Base-by-base conservation (phyloP, 1,140 invertebrate species). In the Acromyrmex heyeri region DNA sequence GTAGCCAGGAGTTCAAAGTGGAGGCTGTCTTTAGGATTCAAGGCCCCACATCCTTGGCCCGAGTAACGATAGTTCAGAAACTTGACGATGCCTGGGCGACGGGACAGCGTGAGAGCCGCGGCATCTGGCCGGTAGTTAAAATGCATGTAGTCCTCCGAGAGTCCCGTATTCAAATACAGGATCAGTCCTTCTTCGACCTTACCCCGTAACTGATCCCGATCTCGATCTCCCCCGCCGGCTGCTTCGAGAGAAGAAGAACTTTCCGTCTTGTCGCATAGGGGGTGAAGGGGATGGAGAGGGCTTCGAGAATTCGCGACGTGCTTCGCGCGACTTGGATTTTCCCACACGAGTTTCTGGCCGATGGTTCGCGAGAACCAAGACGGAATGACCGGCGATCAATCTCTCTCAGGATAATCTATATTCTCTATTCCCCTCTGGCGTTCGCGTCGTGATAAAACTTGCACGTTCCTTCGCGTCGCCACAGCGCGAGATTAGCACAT, bases 111-210 rank as follows among this genome's bases (percentile, higher is more conserved):
- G 94, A 93, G 95, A 95, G 88, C 88, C 87, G 78, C 77, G 90
- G 92, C 95, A 95, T 94, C 95, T 95, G 95, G 89, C 86, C 93
- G 92, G 93, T 95, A 95, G 95, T 95, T 95, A 95, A 95, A 95
- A 95, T 95, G 94, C 94, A 95, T 95, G 95, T 95, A 95, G 94
- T 95, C 95, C 91, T 91, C 89, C 92, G 86, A 87, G 76, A 91
- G 89, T 94, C 92, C 92, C 95, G 94, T 95, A 95, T 95, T 95
- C 95, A 95, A 95, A 95, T 95, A 95, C 93, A 95, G 94, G 94
- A 95, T 95, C 94, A 95, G 94, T 92, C 90, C 92, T 93, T 91
- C 93, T 92, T 92, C 93, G 92, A 93, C 93, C 93, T 94, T 92
- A 83, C 69, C 93, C 90, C 90, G 88, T 87, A 92, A 89, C 93